phyloP scores from a whole-genome alignment of 2,797 vertebrate species.

The Hydrophis major region DNA sequence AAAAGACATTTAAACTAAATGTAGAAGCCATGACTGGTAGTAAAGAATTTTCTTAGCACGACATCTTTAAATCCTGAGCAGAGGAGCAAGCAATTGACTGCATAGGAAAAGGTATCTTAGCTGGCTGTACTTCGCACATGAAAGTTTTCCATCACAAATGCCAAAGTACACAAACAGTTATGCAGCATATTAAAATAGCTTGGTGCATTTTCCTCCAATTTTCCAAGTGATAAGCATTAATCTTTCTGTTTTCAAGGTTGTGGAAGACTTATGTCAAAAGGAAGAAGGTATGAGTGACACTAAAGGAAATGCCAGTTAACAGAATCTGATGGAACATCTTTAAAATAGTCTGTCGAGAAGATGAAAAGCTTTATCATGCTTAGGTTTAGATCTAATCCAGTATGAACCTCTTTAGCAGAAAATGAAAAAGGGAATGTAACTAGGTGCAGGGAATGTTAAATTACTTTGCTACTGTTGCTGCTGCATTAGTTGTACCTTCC shows the following conservation, averaged over 20 bases:
- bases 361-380: conserved; percentile 67
- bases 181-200: conserved; percentile 27
- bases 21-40: neutral
- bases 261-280: conserved; percentile 52
- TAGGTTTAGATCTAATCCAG: conserved; percentile 67
- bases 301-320: conserved; percentile 68
- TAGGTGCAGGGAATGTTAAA: conserved; percentile 65
- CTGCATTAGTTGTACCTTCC: conserved; percentile 45
- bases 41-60: neutral
- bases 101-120: neutral
- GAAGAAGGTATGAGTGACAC: conserved; percentile 63
- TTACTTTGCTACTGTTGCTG: conserved; percentile 48
- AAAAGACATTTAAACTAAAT: neutral
- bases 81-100: neutral
- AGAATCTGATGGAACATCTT: conserved; percentile 64
- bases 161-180: conserved; percentile 21
- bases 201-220: conserved; percentile 44
- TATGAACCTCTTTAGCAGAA: conserved; percentile 62
- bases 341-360: conserved; percentile 65
- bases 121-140: neutral
- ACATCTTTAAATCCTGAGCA: neutral
- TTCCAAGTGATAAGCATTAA: conserved; percentile 56
- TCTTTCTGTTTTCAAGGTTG: conserved; percentile 59
- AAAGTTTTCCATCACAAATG: neutral
- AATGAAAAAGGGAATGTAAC: conserved; percentile 63